phyloP scores from a whole-genome alignment of 2,797 vertebrate species.

The Myotis findleyi region DNA sequence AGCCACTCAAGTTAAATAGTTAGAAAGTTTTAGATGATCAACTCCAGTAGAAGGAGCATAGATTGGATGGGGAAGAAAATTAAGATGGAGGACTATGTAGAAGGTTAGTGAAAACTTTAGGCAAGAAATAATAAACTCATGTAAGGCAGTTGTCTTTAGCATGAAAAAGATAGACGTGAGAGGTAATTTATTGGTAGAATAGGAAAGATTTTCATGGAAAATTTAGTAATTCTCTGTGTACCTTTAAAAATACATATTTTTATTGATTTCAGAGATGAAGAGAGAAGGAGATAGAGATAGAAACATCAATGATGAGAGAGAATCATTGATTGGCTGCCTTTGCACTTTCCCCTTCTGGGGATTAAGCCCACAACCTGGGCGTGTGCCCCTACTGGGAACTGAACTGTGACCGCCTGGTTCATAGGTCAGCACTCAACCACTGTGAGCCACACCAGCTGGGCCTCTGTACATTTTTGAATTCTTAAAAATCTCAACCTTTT shows the following conservation, averaged over 20 bases:
- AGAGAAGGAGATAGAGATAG: too few relatives aligned
- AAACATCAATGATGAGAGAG: too few relatives aligned
- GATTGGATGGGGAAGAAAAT: not conserved
- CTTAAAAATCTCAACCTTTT: slow-evolving; percentile 22
- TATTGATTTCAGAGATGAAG: too few relatives aligned
- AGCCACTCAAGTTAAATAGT: slow-evolving; percentile 30
- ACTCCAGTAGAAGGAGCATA: not conserved
- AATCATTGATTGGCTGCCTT: too few relatives aligned
- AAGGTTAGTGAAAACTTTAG: slow-evolving; percentile 32
- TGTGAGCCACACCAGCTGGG: too few relatives aligned
- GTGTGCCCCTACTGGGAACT: too few relatives aligned
- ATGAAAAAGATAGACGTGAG: slow-evolving; percentile 21
- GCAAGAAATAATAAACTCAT: slow-evolving; percentile 22
- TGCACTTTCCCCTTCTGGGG: too few relatives aligned
- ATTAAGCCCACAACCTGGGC: too few relatives aligned
- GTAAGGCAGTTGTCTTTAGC: slow-evolving; percentile 42
- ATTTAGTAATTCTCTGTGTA: not conserved
- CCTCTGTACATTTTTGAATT: slow-evolving; percentile 31
- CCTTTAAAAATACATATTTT: too few relatives aligned
- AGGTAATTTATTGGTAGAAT: not conserved
- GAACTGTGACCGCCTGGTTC: too few relatives aligned
- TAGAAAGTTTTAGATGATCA: slow-evolving; percentile 34
- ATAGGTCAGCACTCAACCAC: too few relatives aligned
- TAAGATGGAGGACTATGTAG: not conserved
- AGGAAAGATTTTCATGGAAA: slow-evolving; percentile 44